Percentiles rank a stretch among this genome's conserved stretches.
Evolutionary conservation across 2,797 vertebrate genomes (phyloP).

Genomic region (Hydrocynus forskahlii): DNA sequence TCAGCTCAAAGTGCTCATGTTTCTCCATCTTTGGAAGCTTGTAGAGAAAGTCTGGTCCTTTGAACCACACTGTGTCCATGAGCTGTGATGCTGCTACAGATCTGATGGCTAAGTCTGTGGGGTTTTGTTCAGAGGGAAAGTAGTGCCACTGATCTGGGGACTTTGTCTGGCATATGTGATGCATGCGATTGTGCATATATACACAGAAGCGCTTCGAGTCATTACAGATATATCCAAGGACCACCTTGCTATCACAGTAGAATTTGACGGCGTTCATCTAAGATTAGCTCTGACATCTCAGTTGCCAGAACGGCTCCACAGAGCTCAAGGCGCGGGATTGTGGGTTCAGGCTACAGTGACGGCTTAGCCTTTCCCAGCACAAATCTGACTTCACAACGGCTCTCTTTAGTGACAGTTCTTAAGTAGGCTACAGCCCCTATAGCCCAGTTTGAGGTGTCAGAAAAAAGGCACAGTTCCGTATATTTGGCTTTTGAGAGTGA

Average conservation of each 20-base stretch:
- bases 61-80: slow-evolving; percentile 50
- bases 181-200: slow-evolving; percentile 48
- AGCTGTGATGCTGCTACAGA: slow-evolving; percentile 52
- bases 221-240: slow-evolving; percentile 51
- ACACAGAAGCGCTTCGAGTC: slow-evolving; percentile 37
- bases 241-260: slow-evolving; percentile 1
- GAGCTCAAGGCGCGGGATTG: no score
- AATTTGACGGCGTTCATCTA: slow-evolving; percentile 34
- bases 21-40: neutral
- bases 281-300: slow-evolving; percentile 48
- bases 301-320: slow-evolving; percentile 30
- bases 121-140: slow-evolving; percentile 37
- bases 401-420: no score
- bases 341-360: no score
- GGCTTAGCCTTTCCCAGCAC: no score
- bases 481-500: slow-evolving; percentile 14
- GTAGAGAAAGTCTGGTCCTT: slow-evolving; percentile 48
- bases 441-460: no score
- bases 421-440: no score
- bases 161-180: slow-evolving; percentile 24
- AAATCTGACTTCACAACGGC: no score
- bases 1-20: slow-evolving; percentile 38
- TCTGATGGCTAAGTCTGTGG: slow-evolving; percentile 23
- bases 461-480: slow-evolving; percentile 7
- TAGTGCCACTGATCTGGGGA: slow-evolving; percentile 50